phyloP scores from a whole-genome alignment of 2,888 invertebrate species.

The Sinodicranocentrus sp. region DNA sequence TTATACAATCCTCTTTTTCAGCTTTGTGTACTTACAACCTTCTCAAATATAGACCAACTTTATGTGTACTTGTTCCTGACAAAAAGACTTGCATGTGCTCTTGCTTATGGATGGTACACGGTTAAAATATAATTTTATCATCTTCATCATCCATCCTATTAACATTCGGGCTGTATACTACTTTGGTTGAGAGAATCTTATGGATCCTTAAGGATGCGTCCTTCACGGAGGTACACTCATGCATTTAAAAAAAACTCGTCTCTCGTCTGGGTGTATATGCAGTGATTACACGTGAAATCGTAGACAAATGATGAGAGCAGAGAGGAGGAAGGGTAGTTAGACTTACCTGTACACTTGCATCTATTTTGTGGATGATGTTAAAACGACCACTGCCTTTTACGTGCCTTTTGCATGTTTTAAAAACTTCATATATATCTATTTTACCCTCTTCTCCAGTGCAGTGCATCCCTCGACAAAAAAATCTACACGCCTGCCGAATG shows the following conservation, averaged over 20 bases:
- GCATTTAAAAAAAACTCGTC: background rate
- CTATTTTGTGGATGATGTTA: background rate
- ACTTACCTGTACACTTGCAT: background rate
- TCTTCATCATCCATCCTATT: constrained; percentile 7
- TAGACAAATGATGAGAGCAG: constrained; percentile 47
- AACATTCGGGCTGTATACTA: background rate
- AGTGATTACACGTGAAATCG: constrained; percentile 62
- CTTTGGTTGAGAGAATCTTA: constrained; percentile 22
- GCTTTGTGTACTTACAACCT: background rate
- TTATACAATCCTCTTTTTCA: background rate
- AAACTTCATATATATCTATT: constrained; percentile 10
- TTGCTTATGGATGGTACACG: background rate
- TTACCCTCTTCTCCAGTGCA: background rate
- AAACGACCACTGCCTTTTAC: background rate
- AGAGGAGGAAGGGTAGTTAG: constrained; percentile 32
- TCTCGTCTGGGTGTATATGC: constrained; percentile 13
- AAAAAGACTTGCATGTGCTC: no score
- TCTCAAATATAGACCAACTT: background rate
- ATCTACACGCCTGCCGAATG: constrained; percentile 60
- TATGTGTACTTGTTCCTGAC: no score
- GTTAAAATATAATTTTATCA: constrained; percentile 33
- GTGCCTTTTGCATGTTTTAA: constrained; percentile 37
- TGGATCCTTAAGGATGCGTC: constrained; percentile 41
- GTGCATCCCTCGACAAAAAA: constrained; percentile 9
- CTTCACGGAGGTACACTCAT: constrained; percentile 42